Base-by-base conservation (phyloP, 1,140 invertebrate species). In the Procambarus virginalis region DNA sequence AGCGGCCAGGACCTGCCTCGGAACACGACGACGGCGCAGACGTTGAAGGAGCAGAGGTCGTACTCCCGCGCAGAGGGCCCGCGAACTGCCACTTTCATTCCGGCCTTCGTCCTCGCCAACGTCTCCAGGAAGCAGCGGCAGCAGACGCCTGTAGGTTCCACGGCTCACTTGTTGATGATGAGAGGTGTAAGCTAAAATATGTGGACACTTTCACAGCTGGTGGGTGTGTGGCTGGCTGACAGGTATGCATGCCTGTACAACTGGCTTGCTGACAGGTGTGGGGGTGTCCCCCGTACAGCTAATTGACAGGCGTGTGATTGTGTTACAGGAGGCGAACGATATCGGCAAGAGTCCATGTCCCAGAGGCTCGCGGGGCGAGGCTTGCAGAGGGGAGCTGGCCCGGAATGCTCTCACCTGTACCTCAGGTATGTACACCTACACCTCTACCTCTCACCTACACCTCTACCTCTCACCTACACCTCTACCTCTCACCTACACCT, bases 331-430 rank as follows among this genome's bases (percentile, higher is more conserved):
- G 45, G 85, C 81, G 17, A 87, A 87, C 60, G 20, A 51, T 34
- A 87, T 89, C 75, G 87, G 87, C 10, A 22, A 83, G 68, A 89
- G 87, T 22, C 87, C 87, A 0, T 89, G 87, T 60, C 87, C 80
- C 34, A 51, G 87, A 34, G 87, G 87, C n/a, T 46, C 58, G 5
- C 48, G 80, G 12, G 87, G 87, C 17, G 17, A 14, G 51, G 51
- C 45, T 4, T 89, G 87, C 73, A 89, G 87, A 20, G 14, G 58
- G 49, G 22, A 83, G 20, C 79, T 89, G 22, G 87, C 81, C 34
- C 51, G 45, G 14, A 48, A n/a, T 48, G 68, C 87, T 34, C 81
- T 51, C 20, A 77, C 68, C 68, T 89, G 87, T 70, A 77, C 87
- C 68, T 34, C 49, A 73, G 87, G 87, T 89, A 58, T 34, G 79